phyloP scores from a whole-genome alignment of 2,888 invertebrate genomes.

The Parnassius smintheus region DNA sequence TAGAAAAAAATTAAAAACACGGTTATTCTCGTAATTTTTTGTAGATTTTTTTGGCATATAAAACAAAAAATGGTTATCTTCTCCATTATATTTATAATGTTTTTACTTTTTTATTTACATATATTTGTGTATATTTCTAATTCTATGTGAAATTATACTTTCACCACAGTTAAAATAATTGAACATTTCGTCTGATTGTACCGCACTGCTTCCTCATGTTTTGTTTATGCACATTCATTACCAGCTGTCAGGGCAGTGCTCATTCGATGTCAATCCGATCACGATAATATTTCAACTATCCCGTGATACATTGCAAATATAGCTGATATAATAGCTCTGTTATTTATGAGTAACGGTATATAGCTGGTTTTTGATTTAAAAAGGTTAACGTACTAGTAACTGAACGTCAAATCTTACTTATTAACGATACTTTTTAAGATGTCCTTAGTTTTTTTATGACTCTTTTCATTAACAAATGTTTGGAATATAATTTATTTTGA shows the following conservation, averaged over 20 bases:
- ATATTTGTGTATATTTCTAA: too few species aligned
- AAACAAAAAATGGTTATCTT: too few species aligned
- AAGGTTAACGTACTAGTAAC: conserved; percentile 14
- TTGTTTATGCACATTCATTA: conserved; percentile 34
- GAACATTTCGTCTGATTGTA: background rate
- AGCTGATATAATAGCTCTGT: conserved; percentile 24
- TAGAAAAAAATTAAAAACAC: too few species aligned
- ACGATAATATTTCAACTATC: conserved; percentile 24
- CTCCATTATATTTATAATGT: too few species aligned
- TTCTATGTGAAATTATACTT: too few species aligned
- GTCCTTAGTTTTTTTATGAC: too few species aligned
- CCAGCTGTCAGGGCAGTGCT: conserved; percentile 31
- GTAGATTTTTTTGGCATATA: too few species aligned
- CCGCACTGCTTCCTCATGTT: conserved; percentile 14
- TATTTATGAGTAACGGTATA: conserved; percentile 26
- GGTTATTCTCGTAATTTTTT: too few species aligned
- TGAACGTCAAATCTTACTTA: background rate
- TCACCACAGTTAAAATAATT: background rate
- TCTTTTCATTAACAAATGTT: too few species aligned
- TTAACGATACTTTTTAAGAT: too few species aligned
- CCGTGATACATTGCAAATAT: conserved; percentile 20
- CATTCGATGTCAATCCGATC: conserved; percentile 38
- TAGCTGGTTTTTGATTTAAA: conserved; percentile 10
- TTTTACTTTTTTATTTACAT: too few species aligned
- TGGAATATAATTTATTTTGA: too few species aligned